Percentiles rank a stretch among this genome's conserved stretches.
phyloP scores from a whole-genome alignment of 2,113 vertebrate genomes.

The Cacatua alba region DNA sequence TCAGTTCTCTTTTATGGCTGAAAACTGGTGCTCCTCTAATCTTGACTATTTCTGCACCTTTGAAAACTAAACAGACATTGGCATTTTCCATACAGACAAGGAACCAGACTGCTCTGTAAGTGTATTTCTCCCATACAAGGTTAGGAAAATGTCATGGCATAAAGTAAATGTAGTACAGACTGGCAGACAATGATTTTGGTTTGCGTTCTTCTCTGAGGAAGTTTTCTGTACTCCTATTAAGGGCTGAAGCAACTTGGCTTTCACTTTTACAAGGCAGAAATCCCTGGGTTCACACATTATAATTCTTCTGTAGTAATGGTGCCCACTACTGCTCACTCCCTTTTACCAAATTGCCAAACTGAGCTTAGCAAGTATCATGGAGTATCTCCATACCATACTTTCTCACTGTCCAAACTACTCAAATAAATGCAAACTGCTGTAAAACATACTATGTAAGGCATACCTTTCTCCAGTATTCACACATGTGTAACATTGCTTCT shows the following conservation, averaged over 20 bases:
- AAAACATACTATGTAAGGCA: not conserved
- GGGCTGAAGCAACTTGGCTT: not conserved
- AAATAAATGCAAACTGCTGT: not conserved
- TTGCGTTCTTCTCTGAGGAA: not conserved
- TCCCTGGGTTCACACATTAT: not conserved
- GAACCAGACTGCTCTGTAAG: not conserved
- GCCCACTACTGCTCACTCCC: not conserved
- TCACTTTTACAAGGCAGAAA: not conserved
- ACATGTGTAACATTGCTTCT: not conserved
- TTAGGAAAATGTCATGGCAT: not conserved
- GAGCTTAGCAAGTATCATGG: not conserved
- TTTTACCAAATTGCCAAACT: not conserved
- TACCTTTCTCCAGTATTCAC: not conserved
- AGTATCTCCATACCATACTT: not conserved
- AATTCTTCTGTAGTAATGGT: not conserved
- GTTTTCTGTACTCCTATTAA: not conserved
- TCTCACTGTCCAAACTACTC: not conserved
- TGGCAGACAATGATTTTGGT: not conserved
- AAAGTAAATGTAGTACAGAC: not conserved
- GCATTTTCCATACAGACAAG: not conserved
- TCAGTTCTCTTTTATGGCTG: not conserved
- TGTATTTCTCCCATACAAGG: not conserved
- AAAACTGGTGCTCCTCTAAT: not conserved
- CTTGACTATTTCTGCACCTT: not conserved
- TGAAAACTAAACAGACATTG: not conserved